phyloP scores from a whole-genome alignment of 2,797 vertebrate genomes.

The Catostomus latipinnis region DNA sequence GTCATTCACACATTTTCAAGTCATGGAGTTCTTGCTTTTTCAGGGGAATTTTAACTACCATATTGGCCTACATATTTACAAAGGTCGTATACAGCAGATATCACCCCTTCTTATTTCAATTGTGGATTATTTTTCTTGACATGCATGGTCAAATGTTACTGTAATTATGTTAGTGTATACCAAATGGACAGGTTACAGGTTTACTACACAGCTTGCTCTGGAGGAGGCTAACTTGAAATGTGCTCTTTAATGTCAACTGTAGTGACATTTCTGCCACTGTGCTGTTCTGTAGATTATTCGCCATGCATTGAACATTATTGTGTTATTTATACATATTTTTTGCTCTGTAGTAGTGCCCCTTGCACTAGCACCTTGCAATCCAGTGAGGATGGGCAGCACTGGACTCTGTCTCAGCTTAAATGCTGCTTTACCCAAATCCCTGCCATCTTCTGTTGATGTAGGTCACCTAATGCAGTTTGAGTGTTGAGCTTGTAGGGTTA shows the following conservation, averaged over 20 bases:
- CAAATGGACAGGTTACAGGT: not conserved
- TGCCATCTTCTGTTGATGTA: constrained; percentile 48
- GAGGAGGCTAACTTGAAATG: not conserved
- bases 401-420: constrained; percentile 33
- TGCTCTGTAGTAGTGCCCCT: constrained; percentile 13
- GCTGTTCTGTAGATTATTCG: constrained; percentile 28
- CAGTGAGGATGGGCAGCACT: constrained; percentile 39
- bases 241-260: constrained; percentile 14
- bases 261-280: constrained; percentile 5
- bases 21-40: too few relatives aligned
- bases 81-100: not conserved
- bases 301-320: constrained; percentile 39
- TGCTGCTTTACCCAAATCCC: constrained; percentile 52
- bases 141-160: not conserved
- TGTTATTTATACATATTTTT: constrained; percentile 36
- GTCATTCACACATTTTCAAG: too few relatives aligned
- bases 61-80: not conserved
- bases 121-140: not conserved
- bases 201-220: not conserved
- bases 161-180: not conserved
- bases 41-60: too few relatives aligned
- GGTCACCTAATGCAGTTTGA: constrained; percentile 58
- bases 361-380: constrained; percentile 50
- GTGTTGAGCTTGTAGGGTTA: constrained; percentile 44
- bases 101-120: not conserved